Base-by-base conservation (phyloP, 2,888 invertebrate genomes). In the Synanthedon tipuliformis region DNA sequence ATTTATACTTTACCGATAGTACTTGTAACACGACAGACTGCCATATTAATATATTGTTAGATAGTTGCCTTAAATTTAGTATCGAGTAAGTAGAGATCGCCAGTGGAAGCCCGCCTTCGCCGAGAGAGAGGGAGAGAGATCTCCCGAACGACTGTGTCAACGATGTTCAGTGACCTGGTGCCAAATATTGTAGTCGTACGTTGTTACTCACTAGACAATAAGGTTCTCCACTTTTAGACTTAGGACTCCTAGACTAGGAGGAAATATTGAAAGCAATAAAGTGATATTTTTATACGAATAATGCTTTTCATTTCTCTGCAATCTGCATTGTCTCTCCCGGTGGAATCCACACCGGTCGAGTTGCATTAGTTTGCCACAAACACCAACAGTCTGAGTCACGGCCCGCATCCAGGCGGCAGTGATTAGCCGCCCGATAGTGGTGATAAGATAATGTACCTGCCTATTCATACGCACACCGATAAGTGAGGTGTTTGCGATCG, bases 231-330 rank as follows among this genome's bases (percentile, higher is more conserved):
- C 45, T 34, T 34, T 34, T 34, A 27, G 8, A 27, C 27, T 8
- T 27, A 34, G 10, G 10, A 8, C 34, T 34, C 34, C 49, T 40
- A 55, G 34, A 34, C 34, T 34, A 10, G 34, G 34, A 34, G 34
- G 10, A 34, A 34, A 34, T 34, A 62, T 55, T 66, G 63, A 60
- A 70, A 72, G 68, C 68, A 78, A 76, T 78, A 78, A 78, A 76
- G 72, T 73, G 73, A 71, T 78, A 78, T 78, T 78, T 78, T 78
- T 73, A 50, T 68, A 72, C 49, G 16, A 23, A 15, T 15, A 49
- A 13, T 4, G 49, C 12, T 16, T 49, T 49, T 34, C 8, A 34
- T 34, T 34, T 34, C 3, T 34, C 27, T 34, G 8, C 27, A 8
- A 34, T 34, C 8, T 1, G 27, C n/a, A 34, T 8, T 7, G 27